Percentiles rank a stretch among this genome's conserved stretches.
Conservation (phyloP, 2,113 vertebrate genomes). For the Pangasianodon gigas region DNA sequence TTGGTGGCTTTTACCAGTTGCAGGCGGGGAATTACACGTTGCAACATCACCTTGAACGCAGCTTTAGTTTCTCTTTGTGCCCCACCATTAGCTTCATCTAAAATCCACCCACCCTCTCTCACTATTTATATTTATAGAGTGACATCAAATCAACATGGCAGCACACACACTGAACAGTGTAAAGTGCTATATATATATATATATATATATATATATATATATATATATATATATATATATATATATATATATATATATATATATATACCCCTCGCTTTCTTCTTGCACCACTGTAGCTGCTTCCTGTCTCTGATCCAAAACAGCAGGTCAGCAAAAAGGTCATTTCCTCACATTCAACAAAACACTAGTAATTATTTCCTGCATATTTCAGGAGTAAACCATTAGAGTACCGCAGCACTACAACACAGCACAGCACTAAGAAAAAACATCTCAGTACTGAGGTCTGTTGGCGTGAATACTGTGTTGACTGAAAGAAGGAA, state of each 20-base stretch:
- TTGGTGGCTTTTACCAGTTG: neutral
- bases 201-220: neutral
- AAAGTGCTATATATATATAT: too few relatives aligned
- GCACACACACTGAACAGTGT: too few relatives aligned
- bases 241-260: neutral
- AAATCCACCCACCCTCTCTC: conserved; percentile 58
- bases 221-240: neutral
- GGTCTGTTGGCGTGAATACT: neutral
- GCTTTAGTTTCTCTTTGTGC: conserved; percentile 61
- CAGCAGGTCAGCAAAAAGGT: conserved; percentile 62
- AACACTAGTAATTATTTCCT: conserved; percentile 61
- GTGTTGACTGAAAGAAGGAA: neutral
- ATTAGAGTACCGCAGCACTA: conserved; percentile 2
- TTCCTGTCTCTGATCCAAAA: conserved; percentile 73
- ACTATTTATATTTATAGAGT: conserved; percentile 59
- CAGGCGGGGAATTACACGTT: neutral
- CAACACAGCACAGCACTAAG: neutral
- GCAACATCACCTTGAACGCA: neutral
- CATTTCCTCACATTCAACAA: conserved; percentile 67
- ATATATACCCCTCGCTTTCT: conserved; percentile 24
- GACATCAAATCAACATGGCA: too few relatives aligned
- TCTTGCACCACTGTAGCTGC: conserved; percentile 60
- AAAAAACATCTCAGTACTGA: neutral
- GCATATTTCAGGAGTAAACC: conserved; percentile 60
- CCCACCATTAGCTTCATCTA: conserved; percentile 64